A percentile compares a stretch with the other conserved stretches of the same genome.
Evolutionary conservation across 2,888 invertebrate species (phyloP).

Genomic region (Colostygia pectinataria): DNA sequence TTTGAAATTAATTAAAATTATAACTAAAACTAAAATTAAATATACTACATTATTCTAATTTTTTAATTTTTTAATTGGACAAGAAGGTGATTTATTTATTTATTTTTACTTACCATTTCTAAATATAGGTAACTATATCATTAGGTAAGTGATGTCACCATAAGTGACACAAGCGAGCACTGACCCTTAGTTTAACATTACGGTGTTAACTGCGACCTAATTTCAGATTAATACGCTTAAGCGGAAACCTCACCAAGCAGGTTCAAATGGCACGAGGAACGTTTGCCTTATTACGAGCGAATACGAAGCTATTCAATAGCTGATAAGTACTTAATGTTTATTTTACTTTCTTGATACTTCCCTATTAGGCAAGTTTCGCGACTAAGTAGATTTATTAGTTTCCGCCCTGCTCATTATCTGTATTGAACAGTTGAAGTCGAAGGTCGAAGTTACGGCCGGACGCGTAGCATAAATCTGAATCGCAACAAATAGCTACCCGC

Average conservation of each 20-base stretch:
- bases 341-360: constrained; percentile 65
- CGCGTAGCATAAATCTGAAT: constrained; percentile 81
- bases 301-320: constrained; percentile 55
- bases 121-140: constrained; percentile 29
- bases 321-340: constrained; percentile 56
- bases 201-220: constrained; percentile 79
- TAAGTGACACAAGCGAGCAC: constrained; percentile 48
- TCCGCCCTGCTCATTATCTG: constrained; percentile 81
- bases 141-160: constrained; percentile 25
- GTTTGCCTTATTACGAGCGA: constrained; percentile 47
- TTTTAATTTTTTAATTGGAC: no score
- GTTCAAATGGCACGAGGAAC: constrained; percentile 73
- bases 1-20: no score
- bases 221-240: constrained; percentile 82
- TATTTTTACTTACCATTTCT: background rate
- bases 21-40: no score
- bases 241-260: constrained; percentile 81
- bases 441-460: constrained; percentile 46
- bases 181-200: constrained; percentile 73
- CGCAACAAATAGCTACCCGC: constrained; percentile 34
- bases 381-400: constrained; percentile 80
- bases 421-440: constrained; percentile 56
- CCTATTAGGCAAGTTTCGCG: constrained; percentile 74
- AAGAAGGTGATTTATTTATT: no score
- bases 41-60: no score